phyloP scores from a whole-genome alignment of 2,113 vertebrate genomes.

The Oceanodroma tethys region DNA sequence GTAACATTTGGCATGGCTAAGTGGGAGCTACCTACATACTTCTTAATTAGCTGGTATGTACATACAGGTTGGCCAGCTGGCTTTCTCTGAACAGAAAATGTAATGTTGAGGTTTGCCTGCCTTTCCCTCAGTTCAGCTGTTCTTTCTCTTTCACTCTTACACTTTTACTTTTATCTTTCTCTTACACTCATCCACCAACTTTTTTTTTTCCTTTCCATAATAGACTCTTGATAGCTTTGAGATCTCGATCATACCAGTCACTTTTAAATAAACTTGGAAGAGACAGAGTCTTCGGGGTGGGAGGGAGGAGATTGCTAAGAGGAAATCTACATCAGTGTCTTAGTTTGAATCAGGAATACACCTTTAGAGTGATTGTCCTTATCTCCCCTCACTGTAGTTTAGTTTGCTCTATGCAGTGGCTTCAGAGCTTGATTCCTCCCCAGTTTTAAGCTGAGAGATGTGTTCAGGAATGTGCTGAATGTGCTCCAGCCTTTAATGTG shows the following conservation, averaged over 20 bases:
- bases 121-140: background rate
- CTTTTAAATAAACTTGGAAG: background rate
- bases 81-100: background rate
- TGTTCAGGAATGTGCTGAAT: background rate
- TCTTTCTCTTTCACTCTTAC: too few species aligned
- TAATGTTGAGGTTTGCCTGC: slow-evolving; percentile 28
- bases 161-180: too few species aligned
- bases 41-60: background rate
- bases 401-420: background rate
- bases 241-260: background rate
- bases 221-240: background rate
- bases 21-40: background rate
- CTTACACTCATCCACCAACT: background rate
- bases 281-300: background rate
- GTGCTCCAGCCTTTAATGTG: background rate
- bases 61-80: slow-evolving; percentile 1
- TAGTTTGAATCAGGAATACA: background rate
- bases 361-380: background rate
- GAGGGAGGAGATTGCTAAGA: background rate
- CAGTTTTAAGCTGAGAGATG: background rate
- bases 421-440: background rate
- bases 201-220: background rate
- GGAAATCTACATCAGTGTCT: background rate
- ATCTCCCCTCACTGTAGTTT: background rate
- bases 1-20: background rate